phyloP scores from a whole-genome alignment of 2,888 invertebrate species.

The Plagiodera versicolora region DNA sequence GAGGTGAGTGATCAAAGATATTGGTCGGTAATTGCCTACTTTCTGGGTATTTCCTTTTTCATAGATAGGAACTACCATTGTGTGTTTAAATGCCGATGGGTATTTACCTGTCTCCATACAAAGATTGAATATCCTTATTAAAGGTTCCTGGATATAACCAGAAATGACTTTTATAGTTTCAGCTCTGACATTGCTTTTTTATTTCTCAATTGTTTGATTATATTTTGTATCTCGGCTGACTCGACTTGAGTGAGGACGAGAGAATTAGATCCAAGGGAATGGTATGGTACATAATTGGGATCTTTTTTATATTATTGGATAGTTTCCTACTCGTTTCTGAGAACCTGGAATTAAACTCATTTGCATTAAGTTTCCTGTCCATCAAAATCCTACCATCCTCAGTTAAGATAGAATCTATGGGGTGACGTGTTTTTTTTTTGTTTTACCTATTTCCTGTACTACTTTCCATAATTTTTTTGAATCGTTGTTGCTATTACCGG shows the following conservation, averaged over 20 bases:
- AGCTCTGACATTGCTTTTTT: background rate
- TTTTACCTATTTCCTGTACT: no score
- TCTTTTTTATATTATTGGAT: no score
- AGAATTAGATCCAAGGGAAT: background rate
- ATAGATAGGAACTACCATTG: background rate
- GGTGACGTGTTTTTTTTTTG: no score
- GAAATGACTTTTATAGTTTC: slow-evolving; percentile 1
- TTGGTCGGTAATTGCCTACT: no score
- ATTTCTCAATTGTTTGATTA: background rate
- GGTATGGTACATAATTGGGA: background rate
- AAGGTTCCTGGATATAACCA: background rate
- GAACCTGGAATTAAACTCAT: no score
- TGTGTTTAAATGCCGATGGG: background rate
- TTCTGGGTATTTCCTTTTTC: background rate
- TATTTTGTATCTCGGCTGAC: background rate
- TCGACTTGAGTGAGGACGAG: background rate
- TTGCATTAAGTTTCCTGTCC: no score
- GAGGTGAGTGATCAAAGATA: no score
- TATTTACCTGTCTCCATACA: background rate
- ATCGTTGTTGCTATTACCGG: no score
- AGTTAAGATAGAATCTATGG: no score
- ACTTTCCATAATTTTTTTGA: no score
- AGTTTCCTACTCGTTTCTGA: no score
- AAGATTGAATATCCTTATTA: background rate
- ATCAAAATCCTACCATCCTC: no score